Conservation (phyloP, 2,797 vertebrate species). For the Cyclopterus lumpus region DNA sequence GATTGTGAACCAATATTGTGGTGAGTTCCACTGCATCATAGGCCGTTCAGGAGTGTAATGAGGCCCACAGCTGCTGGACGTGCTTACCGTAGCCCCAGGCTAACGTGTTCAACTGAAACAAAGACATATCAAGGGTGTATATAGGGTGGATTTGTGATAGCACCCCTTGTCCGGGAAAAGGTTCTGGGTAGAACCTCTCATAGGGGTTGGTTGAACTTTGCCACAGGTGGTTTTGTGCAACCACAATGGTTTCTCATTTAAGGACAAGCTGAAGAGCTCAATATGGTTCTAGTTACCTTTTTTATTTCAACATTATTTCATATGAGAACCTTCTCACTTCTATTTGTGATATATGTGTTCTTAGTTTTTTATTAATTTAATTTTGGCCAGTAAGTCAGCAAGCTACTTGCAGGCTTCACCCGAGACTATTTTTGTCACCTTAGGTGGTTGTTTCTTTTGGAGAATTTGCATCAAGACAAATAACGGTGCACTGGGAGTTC, state of each 20-base stretch:
- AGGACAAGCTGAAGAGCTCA: too few relatives aligned
- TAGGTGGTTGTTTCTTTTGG: constrained; percentile 20
- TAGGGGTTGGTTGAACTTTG: too few relatives aligned
- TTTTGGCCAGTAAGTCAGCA: constrained; percentile 17
- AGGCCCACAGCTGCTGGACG: neutral
- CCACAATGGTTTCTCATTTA: too few relatives aligned
- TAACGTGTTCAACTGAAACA: neutral
- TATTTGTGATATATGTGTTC: neutral
- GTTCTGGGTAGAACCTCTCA: too few relatives aligned
- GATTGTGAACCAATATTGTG: neutral
- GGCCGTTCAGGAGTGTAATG: neutral
- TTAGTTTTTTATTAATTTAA: neutral
- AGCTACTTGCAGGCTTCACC: neutral
- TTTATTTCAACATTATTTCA: too few relatives aligned
- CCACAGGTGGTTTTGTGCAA: too few relatives aligned
- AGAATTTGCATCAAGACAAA: neutral
- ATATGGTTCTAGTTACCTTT: too few relatives aligned
- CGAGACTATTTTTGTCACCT: constrained; percentile 13
- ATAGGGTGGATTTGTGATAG: neutral
- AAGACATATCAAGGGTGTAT: neutral
- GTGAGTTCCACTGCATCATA: neutral
- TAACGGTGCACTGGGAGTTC: constrained; percentile 1
- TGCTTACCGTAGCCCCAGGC: neutral
- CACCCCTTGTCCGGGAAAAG: too few relatives aligned
- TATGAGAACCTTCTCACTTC: neutral